These are phyloP conservation scores for Tachuris rubrigastra DNA, from an alignment of 2,113 vertebrate genomes.

Conservation along the genomic window DNA sequence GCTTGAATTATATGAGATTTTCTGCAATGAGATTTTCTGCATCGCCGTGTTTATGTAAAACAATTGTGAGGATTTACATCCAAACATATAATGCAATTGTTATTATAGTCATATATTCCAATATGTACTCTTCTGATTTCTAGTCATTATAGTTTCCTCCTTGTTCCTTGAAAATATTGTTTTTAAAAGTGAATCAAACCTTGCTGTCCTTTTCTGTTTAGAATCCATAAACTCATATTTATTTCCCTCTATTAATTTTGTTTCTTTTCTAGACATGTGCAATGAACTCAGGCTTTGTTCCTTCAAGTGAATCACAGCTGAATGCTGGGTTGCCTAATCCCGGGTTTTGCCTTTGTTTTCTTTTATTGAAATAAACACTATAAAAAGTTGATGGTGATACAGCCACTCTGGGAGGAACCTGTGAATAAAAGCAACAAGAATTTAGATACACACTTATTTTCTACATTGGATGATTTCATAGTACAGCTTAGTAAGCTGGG, in stretches of 20 bases:
- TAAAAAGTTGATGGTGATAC: not conserved
- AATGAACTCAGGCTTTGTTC: not conserved
- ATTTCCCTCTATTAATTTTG: not conserved
- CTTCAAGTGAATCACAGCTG: not conserved
- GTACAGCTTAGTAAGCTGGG: not conserved
- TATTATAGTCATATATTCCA: not conserved
- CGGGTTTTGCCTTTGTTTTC: not conserved
- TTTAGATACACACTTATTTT: not conserved
- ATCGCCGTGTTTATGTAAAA: not conserved
- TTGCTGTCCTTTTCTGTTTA: not conserved
- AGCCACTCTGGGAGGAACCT: not conserved
- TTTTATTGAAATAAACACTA: not conserved
- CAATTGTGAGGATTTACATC: not conserved
- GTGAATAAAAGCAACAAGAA: not conserved
- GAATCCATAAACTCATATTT: not conserved
- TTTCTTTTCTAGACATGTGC: not conserved
- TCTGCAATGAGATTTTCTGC: not conserved
- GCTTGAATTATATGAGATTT: not conserved
- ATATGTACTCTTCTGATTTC: not conserved
- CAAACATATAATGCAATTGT: not conserved
- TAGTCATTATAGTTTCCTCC: not conserved
- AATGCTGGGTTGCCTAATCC: not conserved
- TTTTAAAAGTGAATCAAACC: not conserved
- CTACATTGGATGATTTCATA: not conserved
- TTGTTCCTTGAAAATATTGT: not conserved